These are phyloP conservation scores for Grammomys surdaster DNA, from an alignment of 2,113 vertebrate species.

Conservation along the genomic window DNA sequence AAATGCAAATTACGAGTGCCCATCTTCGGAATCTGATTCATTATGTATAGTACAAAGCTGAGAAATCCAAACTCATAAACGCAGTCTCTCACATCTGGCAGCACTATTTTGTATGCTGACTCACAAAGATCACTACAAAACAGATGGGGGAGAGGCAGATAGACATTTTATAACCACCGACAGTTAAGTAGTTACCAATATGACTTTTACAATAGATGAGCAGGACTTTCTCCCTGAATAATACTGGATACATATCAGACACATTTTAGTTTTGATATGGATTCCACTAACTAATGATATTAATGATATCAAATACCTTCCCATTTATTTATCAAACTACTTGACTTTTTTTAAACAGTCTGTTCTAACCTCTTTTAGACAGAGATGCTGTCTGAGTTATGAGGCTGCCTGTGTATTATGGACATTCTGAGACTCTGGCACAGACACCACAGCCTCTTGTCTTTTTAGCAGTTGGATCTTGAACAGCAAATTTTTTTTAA, in stretches of 20 bases:
- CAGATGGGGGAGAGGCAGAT: neutral
- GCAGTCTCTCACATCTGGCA: neutral
- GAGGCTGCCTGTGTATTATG: neutral
- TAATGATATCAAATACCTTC: neutral
- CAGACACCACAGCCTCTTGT: neutral
- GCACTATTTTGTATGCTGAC: neutral
- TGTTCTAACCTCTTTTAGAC: neutral
- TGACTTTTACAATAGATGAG: neutral
- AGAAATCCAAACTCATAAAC: neutral
- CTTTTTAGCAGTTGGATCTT: neutral
- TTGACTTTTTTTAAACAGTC: neutral
- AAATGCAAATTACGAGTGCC: neutral
- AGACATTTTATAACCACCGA: neutral
- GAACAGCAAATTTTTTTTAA: constrained; percentile 35
- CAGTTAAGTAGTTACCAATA: neutral
- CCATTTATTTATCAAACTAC: neutral
- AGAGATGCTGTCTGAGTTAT: neutral
- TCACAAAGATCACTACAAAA: neutral
- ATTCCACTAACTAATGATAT: constrained; percentile 5
- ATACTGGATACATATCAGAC: neutral
- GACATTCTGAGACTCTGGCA: neutral
- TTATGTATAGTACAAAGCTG: neutral
- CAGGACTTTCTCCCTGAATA: neutral
- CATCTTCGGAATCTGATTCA: neutral
- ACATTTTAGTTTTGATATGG: constrained; percentile 20